These are phyloP conservation scores for Tanaodytes sp. DNA, from an alignment of 2,888 invertebrate genomes.

Conservation along the genomic window DNA sequence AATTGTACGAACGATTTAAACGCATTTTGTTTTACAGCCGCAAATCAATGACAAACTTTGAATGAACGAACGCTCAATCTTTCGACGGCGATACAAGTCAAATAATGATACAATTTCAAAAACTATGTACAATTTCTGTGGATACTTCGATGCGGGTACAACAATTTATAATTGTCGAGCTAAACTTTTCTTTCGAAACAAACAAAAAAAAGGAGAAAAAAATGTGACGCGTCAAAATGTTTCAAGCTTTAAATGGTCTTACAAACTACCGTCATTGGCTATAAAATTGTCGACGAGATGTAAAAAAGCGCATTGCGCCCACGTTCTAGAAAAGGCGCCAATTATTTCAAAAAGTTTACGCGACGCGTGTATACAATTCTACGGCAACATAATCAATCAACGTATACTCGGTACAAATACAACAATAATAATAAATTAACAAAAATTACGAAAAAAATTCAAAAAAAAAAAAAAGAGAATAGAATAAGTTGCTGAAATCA, in stretches of 20 bases:
- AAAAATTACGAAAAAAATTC: conserved; percentile 3
- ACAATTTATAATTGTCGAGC: too few relatives aligned
- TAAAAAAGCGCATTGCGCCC: conserved; percentile 42
- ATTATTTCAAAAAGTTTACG: conserved; percentile 24
- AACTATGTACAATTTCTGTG: too few relatives aligned
- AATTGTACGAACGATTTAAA: too few relatives aligned
- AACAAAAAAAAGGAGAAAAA: too few relatives aligned
- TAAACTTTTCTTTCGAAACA: too few relatives aligned
- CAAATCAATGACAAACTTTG: too few relatives aligned
- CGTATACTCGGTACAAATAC: conserved; percentile 6
- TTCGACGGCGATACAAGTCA: too few relatives aligned
- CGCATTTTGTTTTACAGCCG: too few relatives aligned
- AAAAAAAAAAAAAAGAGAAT: conserved; percentile 16
- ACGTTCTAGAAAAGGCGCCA: conserved; percentile 33
- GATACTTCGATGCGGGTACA: too few relatives aligned
- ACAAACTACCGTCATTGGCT: conserved; percentile 43
- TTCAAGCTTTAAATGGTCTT: conserved; percentile 21
- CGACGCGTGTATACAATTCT: conserved; percentile 30
- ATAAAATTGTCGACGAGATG: conserved; percentile 46
- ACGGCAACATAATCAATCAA: conserved; percentile 21
- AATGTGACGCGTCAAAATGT: conserved; percentile 26
- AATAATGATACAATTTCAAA: too few relatives aligned
- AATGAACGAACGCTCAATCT: too few relatives aligned
- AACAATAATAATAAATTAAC: conserved; percentile 10
- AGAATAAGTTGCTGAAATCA: conserved; percentile 16